A percentile compares a stretch with the other conserved stretches of the same genome.
phyloP scores from a whole-genome alignment of 2,797 vertebrate genomes.

The Betta splendens region DNA sequence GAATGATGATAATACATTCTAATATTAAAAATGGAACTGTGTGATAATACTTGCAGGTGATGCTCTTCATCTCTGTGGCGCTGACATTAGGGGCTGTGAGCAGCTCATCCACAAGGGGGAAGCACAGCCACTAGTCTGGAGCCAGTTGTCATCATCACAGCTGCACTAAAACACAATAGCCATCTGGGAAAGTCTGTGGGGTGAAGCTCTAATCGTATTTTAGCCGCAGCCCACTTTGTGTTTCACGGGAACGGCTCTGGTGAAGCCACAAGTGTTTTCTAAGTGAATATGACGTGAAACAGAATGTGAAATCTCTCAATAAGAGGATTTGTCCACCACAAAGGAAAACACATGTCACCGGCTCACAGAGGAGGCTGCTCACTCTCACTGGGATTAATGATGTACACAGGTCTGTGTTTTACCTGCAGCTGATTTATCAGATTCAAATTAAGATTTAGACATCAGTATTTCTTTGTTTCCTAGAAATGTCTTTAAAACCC shows the following conservation, averaged over 20 bases:
- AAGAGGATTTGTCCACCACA: constrained; percentile 6
- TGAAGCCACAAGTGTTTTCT: background rate
- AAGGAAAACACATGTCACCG: constrained; percentile 8
- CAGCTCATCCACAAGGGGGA: constrained; percentile 49
- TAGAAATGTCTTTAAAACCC: background rate
- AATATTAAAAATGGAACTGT: background rate
- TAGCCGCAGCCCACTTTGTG: background rate
- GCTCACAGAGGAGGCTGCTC: constrained; percentile 14
- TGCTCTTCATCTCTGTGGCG: background rate
- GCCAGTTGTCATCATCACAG: background rate
- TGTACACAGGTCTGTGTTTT: background rate
- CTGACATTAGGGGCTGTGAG: constrained; percentile 1
- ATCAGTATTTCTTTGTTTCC: no score
- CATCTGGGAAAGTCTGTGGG: background rate
- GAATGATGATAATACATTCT: no score
- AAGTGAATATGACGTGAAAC: background rate
- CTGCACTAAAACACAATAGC: background rate
- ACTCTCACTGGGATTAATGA: constrained; percentile 32
- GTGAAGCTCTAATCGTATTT: background rate
- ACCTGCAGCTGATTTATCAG: background rate
- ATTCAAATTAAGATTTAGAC: no score
- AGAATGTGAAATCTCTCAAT: constrained; percentile 8
- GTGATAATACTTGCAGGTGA: background rate
- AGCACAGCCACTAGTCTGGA: constrained; percentile 24
- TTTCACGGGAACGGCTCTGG: background rate